Base-by-base conservation (phyloP, 2,797 vertebrate species). In the Melanotaenia pygmaea region DNA sequence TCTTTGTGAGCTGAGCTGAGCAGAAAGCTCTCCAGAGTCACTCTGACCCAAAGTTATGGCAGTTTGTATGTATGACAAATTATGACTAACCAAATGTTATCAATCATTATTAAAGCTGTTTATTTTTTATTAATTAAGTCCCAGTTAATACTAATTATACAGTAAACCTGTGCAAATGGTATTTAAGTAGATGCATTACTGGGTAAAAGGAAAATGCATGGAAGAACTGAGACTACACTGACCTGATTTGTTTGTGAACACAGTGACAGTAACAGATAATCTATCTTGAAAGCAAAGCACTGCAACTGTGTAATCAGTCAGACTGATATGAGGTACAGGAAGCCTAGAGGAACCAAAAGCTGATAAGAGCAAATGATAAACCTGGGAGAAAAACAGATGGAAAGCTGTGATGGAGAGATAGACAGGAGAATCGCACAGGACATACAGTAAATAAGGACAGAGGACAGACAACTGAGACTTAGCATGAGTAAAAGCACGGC, bases 331-430 rank as follows among this genome's bases (percentile, higher is more conserved):
- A 88, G 83, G 80, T 78, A 57, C 88, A 83, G 89, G 91, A 92
- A 92, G 84, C 74, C 73, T 34, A 67, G 73, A 85, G 76, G 82
- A 91, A 81, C 80, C 84, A 90, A 77, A 73, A 59, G 78, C 86
- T 74, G 91, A 93, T 91, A 90, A 90, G 79, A 80, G 73, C 54
- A 53, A 81, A 81, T 77, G 88, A 91, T 86, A 90, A 88, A 89
- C 71, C 83, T 76, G 72, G 64, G 67, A 88, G 76, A 86, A 81
- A 85, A 81, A 84, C 86, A 88, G 86, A 86, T 14, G 9, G 83
- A 65, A 82, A 79, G 85, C 87, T 83, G 79, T 74, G 90, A 91
- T 89, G 84, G 70, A 81, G 84, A 83, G 86, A 92, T 91, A 91
- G 77, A 61, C 22, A 1, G 50, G 59, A 76, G 76, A 76, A 82